Evolutionary conservation across 1,140 invertebrate genomes (phyloP), one percentile per base, ranked within the genome.

Genomic region (Drosophila nigromelanica): DNA sequence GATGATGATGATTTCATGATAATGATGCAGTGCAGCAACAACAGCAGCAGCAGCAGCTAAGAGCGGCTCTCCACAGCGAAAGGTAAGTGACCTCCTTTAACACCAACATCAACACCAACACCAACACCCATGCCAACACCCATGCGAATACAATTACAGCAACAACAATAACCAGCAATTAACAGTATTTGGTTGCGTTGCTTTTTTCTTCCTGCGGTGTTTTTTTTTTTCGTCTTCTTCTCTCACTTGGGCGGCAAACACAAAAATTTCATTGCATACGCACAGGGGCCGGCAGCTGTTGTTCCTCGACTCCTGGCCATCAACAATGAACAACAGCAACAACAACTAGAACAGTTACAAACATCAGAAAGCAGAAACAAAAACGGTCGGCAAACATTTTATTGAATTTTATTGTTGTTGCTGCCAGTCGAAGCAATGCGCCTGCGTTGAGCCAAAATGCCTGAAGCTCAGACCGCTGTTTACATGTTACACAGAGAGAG

Each of bases 401-500:
- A 86, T 86, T 86, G 82, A 81, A 87, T 81, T 86, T 87, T 75
- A 78, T 71, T 81, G 78, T 77, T 77, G 70, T 63, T 78, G 81
- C 52, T n/a, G 33, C n/a, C 37, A 35, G 10, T 14, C 10, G 30
- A 10, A 42, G 24, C 40, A 47, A 27, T 30, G 73, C 73, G 73
- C 62, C 52, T 76, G 73, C 73, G 62, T 43, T 68, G 50, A 68
- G 64, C 21, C 35, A 18, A 63, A 63, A 54, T 18, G 24, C 30
- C 8, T 43, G 2, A 33, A 27, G 58, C 58, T 24, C n/a, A 40
- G 15, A 61, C 8, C 39, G 11, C 37, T n/a, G 37, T 12, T 39
- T n/a, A 39, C 4, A 12, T n/a, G 7, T 6, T 4, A 24, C 3
- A 35, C 30, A 33, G 30, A 33, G 14, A 14, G 27, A 15, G 27